Base-by-base conservation (phyloP, 2,113 vertebrate genomes). In the Cephalopterus ornatus region DNA sequence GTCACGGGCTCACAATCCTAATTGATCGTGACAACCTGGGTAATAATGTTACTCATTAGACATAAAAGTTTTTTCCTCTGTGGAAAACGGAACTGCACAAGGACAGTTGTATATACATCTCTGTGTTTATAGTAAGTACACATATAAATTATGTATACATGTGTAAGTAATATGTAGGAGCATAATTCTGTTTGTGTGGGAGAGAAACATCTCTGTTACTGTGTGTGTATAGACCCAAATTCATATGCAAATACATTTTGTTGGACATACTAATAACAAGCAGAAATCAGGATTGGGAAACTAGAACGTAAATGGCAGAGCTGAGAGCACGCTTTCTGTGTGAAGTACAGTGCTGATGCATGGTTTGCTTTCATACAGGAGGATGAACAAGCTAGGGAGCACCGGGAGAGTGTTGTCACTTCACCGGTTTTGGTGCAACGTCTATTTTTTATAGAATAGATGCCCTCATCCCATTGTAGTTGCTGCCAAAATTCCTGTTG, bases 151-250 rank as follows among this genome's bases (percentile, higher is more conserved):
- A 77, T 41, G 18, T 62, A 50, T 87, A 74, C 59, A 74, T 35
- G 59, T 88, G 75, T 91, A 92, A 88, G 79, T 92, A 74, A 89
- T 91, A 89, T 21, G 50, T 73, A 74, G 47, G 53, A 87, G 77
- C 39, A 28, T 73, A 70, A 66, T 62, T 89, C 62, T 76, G 72
- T 79, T 76, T 39, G 50, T 59, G 50, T 1, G 2, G 50, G 63
- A 89, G 72, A 70, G 73, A 74, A 97, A 59, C 42, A n/a, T 77
- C 72, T 73, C 55, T 84, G 32, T 79, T 62, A n/a, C 80, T 24
- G 32, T 76, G 72, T 83, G 62, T 81, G 76, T 23, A 56, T 35
- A 78, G 65, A 74, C 35, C 50, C 61, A 77, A 49, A 74, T n/a
- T 66, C 35, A 83, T 73, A 46, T 8, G 42, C 88, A 93, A 79